These are phyloP conservation scores for Neoniphon sammara DNA, from an alignment of 2,797 vertebrate genomes.

Conservation along the genomic window DNA sequence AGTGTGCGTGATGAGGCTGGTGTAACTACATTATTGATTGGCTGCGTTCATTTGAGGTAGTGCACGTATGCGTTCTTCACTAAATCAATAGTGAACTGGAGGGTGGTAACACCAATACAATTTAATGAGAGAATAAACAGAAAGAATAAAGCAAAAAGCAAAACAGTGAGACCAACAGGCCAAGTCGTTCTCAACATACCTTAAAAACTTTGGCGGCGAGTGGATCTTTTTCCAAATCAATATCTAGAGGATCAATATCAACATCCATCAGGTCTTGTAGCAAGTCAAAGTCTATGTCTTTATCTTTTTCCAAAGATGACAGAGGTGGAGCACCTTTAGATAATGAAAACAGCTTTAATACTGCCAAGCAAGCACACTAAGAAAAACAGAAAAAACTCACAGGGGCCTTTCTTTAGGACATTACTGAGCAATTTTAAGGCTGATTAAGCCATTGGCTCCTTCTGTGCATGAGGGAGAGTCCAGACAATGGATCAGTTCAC, in stretches of 20 bases:
- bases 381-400: constrained; percentile 61
- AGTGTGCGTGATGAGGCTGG: not conserved
- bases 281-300: constrained; percentile 99
- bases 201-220: constrained; percentile 99
- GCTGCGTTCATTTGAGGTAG: not conserved
- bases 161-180: not conserved
- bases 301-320: constrained; percentile 99
- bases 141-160: not conserved
- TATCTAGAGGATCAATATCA: constrained; percentile 99
- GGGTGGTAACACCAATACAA: not conserved
- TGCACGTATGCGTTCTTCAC: not conserved
- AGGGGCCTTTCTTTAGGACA: constrained; percentile 46
- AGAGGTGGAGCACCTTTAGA: constrained; percentile 95
- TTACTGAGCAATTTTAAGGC: constrained; percentile 71
- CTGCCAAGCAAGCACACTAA: constrained; percentile 71
- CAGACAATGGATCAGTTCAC: constrained; percentile 32
- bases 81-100: not conserved
- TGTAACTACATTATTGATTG: not conserved
- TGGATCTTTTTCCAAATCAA: constrained; percentile 99
- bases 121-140: not conserved
- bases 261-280: constrained; percentile 99
- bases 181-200: constrained; percentile 82
- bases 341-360: constrained; percentile 86
- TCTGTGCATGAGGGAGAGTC: constrained; percentile 28
- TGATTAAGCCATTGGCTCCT: constrained; percentile 33